These are phyloP conservation scores for Antechinus flavipes DNA, from an alignment of 2,113 vertebrate genomes.

Conservation along the genomic window DNA sequence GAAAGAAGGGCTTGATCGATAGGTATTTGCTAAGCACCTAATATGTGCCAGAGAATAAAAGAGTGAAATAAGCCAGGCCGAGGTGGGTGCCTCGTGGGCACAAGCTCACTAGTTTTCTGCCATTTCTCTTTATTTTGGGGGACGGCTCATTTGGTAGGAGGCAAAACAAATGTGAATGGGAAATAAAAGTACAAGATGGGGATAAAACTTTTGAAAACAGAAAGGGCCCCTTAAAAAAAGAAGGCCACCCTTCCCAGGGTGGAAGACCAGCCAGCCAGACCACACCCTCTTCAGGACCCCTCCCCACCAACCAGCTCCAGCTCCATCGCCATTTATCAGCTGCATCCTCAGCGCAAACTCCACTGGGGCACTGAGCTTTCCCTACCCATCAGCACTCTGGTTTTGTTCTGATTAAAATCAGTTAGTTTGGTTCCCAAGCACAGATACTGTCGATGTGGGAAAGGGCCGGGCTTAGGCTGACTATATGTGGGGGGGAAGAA, in stretches of 20 bases:
- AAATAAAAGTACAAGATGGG: not conserved
- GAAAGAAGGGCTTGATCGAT: not conserved
- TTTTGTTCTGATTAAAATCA: conserved; percentile 61
- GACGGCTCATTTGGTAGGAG: not conserved
- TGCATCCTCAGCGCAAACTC: conserved; percentile 7
- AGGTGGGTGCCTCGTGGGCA: too few relatives aligned
- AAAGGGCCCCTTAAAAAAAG: not conserved
- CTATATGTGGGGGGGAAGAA: not conserved
- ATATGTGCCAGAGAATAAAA: too few relatives aligned
- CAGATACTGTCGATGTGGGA: not conserved
- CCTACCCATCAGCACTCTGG: conserved; percentile 9
- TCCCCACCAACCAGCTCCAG: not conserved
- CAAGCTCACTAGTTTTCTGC: not conserved
- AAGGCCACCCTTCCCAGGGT: too few relatives aligned
- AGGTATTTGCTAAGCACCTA: too few relatives aligned
- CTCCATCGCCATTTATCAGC: fast-evolving
- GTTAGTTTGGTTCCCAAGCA: conserved; percentile 45
- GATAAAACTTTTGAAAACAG: not conserved
- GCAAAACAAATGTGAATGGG: not conserved
- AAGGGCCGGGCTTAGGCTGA: not conserved
- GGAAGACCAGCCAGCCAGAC: not conserved
- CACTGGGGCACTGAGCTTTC: not conserved
- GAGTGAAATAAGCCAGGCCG: not conserved
- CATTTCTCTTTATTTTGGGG: not conserved
- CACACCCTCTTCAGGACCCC: not conserved